Percentiles rank a stretch among this genome's conserved stretches.
phyloP scores from a whole-genome alignment of 2,113 vertebrate species.

The Gobio gobio region DNA sequence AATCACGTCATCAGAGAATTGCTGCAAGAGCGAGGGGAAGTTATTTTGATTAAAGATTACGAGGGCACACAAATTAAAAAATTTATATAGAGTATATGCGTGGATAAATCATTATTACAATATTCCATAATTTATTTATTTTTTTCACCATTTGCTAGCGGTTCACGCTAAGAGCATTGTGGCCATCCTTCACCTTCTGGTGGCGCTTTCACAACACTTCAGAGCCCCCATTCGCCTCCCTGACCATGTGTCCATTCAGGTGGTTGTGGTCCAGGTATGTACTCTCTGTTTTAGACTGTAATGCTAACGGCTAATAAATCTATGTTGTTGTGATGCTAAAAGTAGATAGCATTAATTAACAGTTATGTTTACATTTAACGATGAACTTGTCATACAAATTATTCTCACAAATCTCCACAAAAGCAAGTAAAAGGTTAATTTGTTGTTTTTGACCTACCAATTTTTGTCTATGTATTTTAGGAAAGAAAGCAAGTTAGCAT shows the following conservation, averaged over 20 bases:
- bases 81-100: too few species aligned
- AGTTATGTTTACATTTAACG: background rate
- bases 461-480: background rate
- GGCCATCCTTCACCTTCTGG: slow-evolving; percentile 94
- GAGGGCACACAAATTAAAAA: too few species aligned
- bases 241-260: slow-evolving; percentile 96
- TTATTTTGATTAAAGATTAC: background rate
- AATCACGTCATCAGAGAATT: too few species aligned
- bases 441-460: background rate
- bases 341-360: background rate
- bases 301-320: background rate
- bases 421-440: background rate
- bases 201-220: slow-evolving; percentile 95
- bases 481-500: background rate
- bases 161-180: slow-evolving; percentile 96
- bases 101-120: too few species aligned
- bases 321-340: background rate
- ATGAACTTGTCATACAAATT: background rate
- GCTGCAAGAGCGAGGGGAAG: too few species aligned
- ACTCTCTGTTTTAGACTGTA: background rate
- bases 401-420: background rate
- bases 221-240: slow-evolving; percentile 94
- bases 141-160: slow-evolving; percentile 71
- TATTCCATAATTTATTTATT: too few species aligned
- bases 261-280: slow-evolving; percentile 95